Base-by-base conservation (phyloP, 37 sponge, comb jelly and placozoan species). In the Halichondria panicea region DNA sequence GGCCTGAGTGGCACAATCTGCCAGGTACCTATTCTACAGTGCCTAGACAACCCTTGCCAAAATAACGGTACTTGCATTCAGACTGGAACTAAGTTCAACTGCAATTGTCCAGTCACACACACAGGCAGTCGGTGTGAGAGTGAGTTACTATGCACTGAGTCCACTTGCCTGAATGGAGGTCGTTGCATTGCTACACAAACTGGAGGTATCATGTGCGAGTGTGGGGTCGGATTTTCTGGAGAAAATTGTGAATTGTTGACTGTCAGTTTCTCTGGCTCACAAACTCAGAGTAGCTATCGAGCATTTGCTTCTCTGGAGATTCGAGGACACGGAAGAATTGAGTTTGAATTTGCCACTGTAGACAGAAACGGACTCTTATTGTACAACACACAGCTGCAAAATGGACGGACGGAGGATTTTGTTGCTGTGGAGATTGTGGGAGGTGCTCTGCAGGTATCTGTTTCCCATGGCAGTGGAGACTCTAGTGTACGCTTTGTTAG, bases 61-160 rank as follows among this genome's bases (percentile, higher is more conserved):
- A 84, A 80, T 84, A 75, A 70, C 7, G 84, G 76, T 19, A 78
- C 64, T 22, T 90, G 91, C 71, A 19, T 43, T n/a, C 76, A 81
- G 21, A 34, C 40, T 7, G 65, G 60, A 19, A 37, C 58, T 13
- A 62, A 19, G 38, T 80, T 64, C 55, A 31, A 25, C 15, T 87
- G 76, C 43, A 35, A 27, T 5, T 87, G 87, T 75, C 76, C 81
- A 2, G 50, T 33, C 24, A 46, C 55, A 9, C 42, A 81, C 61
- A 80, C 76, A 18, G 87, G 87, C 22, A 50, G 38, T 1, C 22
- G 27, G 4, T 87, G 87, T 76, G 81, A 87, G 33, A 31, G 28
- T 40, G 61, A 76, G 18, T 50, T 60, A 52, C n/a, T 42, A 55
- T 87, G 87, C 70, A 48, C 38, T 12, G 21, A 39, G 1, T 37